Conservation (phyloP, 2,888 invertebrate genomes). For the Athalia cordata region DNA sequence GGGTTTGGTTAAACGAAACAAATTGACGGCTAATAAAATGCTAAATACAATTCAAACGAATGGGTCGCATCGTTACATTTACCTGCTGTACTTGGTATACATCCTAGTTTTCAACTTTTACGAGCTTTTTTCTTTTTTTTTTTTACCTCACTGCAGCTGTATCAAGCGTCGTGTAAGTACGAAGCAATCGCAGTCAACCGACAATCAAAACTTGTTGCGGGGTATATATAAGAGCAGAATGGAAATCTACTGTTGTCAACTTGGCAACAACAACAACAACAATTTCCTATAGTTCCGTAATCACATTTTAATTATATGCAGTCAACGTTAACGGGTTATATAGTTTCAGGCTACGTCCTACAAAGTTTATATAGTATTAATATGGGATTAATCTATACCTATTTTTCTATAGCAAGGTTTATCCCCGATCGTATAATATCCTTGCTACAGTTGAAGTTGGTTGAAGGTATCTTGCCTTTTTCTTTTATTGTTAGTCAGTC, state of each 20-base stretch:
- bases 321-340: not conserved
- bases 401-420: too few relatives aligned
- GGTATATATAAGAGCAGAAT: too few relatives aligned
- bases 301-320: conserved; percentile 13
- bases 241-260: not conserved
- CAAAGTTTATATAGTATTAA: too few relatives aligned
- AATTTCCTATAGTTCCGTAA: not conserved
- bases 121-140: too few relatives aligned
- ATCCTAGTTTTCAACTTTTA: too few relatives aligned
- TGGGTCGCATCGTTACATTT: not conserved
- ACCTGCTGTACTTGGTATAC: too few relatives aligned
- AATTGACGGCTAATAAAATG: not conserved
- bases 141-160: not conserved
- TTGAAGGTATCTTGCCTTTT: too few relatives aligned
- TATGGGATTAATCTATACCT: too few relatives aligned
- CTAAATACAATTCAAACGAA: not conserved
- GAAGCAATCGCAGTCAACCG: conserved; percentile 12
- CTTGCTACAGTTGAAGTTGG: too few relatives aligned
- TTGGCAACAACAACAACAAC: not conserved
- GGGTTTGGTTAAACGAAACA: not conserved
- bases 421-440: too few relatives aligned
- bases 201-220: conserved; percentile 9
- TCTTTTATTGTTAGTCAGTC: too few relatives aligned
- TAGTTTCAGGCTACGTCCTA: not conserved
- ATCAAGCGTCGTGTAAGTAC: not conserved